A percentile compares a stretch with the other conserved stretches of the same genome.
phyloP scores from a whole-genome alignment of 2,888 invertebrate genomes.

The Drosophila koepferae region DNA sequence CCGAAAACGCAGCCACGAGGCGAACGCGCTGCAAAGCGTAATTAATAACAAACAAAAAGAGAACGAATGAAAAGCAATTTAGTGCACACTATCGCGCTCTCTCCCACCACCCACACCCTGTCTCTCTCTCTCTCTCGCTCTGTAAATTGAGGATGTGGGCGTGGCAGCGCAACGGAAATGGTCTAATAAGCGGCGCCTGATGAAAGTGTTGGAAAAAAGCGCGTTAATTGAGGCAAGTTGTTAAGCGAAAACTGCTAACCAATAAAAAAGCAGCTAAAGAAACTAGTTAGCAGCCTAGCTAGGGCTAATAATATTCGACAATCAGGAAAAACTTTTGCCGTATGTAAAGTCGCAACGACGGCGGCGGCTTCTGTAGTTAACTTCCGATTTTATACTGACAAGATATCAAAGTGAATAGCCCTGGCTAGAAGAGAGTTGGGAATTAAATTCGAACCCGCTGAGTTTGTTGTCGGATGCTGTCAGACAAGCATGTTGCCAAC shows the following conservation, averaged over 20 bases:
- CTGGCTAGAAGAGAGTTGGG: conserved; percentile 11
- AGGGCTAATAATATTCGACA: conserved; percentile 23
- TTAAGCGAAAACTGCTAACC: conserved; percentile 17
- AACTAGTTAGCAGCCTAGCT: conserved; percentile 4
- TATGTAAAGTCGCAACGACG: conserved; percentile 6
- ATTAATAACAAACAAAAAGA: conserved; percentile 75
- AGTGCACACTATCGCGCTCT: conserved; percentile 3
- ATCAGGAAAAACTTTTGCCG: conserved; percentile 13
- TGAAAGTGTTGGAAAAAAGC: conserved; percentile 58
- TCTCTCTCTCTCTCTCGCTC: not conserved
- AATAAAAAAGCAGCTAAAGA: conserved; percentile 31
- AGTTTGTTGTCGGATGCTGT: conserved; percentile 70
- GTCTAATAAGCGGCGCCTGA: conserved; percentile 76
- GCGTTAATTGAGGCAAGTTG: conserved; percentile 54
- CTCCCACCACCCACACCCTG: not conserved
- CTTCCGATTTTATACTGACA: conserved; percentile 29
- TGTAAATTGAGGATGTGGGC: conserved; percentile 73
- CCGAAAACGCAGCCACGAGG: conserved; percentile 56
- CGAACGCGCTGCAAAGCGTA: conserved; percentile 58
- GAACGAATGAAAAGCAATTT: conserved; percentile 65
- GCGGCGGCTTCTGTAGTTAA: conserved; percentile 29
- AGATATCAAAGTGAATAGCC: conserved; percentile 19
- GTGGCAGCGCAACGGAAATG: conserved; percentile 66
- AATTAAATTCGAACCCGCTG: conserved; percentile 41
- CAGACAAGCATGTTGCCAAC: conserved; percentile 49